Conservation (phyloP, 2,113 vertebrate species). For the Clarias batrachus region DNA sequence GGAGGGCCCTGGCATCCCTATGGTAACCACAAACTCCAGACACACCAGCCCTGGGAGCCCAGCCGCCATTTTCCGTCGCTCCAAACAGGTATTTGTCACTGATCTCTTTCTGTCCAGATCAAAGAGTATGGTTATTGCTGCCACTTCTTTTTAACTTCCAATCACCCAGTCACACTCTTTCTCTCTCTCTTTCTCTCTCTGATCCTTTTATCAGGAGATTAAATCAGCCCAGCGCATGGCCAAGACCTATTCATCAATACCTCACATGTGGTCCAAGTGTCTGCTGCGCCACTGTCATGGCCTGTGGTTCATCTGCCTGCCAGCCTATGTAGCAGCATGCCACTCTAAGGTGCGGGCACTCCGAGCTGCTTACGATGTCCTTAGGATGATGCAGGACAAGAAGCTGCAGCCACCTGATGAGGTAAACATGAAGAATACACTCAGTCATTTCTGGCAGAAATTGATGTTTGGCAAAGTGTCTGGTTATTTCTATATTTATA, state of each 20-base stretch:
- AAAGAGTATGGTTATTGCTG: slow-evolving; percentile 12
- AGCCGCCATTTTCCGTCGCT: slow-evolving; percentile 92
- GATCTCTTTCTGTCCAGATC: neutral
- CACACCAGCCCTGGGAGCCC: slow-evolving; percentile 89
- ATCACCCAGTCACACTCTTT: neutral
- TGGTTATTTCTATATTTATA: neutral
- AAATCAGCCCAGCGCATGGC: slow-evolving; percentile 93
- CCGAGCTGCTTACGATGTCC: slow-evolving; percentile 89
- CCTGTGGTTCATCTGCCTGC: slow-evolving; percentile 97
- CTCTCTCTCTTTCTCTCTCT: neutral
- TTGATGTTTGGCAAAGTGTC: too few species aligned
- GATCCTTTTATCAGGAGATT: slow-evolving; percentile 81
- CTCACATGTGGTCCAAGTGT: slow-evolving; percentile 98
- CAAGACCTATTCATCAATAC: slow-evolving; percentile 89
- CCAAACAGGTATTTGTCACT: slow-evolving; percentile 85
- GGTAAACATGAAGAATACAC: slow-evolving; percentile 67
- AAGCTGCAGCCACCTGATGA: slow-evolving; percentile 95
- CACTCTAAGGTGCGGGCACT: slow-evolving; percentile 95
- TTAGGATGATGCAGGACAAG: slow-evolving; percentile 93
- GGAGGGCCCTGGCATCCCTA: slow-evolving; percentile 73
- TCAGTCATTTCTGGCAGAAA: neutral
- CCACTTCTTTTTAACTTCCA: slow-evolving; percentile 27
- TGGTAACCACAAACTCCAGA: slow-evolving; percentile 77
- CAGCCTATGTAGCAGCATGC: slow-evolving; percentile 86
- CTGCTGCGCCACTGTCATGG: slow-evolving; percentile 92